These are phyloP conservation scores for Phodopus roborovskii DNA, from an alignment of 2,113 vertebrate genomes.

Conservation along the genomic window DNA sequence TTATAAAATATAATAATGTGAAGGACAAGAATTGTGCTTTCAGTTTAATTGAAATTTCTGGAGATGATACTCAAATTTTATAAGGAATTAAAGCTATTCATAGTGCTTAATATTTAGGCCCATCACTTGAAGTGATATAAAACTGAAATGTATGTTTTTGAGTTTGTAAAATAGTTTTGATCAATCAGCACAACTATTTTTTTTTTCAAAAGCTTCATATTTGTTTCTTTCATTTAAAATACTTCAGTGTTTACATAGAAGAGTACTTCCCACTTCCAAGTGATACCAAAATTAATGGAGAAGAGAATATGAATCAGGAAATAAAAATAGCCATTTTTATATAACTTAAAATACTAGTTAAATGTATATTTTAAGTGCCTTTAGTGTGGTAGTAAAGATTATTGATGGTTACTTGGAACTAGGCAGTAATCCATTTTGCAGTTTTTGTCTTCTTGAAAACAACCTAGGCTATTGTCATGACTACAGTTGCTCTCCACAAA, in stretches of 20 bases:
- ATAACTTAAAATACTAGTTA: neutral
- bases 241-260: neutral
- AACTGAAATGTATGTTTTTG: neutral
- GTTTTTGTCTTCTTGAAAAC: neutral
- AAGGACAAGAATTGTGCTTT: neutral
- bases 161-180: neutral
- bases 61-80: neutral
- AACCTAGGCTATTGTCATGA: neutral
- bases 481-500: neutral
- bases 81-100: neutral
- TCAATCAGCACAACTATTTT: neutral
- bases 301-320: neutral
- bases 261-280: neutral
- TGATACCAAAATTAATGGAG: neutral
- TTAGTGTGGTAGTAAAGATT: neutral
- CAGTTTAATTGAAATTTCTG: constrained; percentile 25
- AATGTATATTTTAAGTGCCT: neutral
- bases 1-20: neutral
- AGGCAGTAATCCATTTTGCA: neutral
- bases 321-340: neutral
- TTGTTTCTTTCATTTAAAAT: neutral
- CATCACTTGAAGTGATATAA: neutral
- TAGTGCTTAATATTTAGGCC: neutral
- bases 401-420: neutral
- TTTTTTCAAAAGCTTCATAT: neutral